phyloP scores from a whole-genome alignment of 2,797 vertebrate species.

The Gambusia yucatana region DNA sequence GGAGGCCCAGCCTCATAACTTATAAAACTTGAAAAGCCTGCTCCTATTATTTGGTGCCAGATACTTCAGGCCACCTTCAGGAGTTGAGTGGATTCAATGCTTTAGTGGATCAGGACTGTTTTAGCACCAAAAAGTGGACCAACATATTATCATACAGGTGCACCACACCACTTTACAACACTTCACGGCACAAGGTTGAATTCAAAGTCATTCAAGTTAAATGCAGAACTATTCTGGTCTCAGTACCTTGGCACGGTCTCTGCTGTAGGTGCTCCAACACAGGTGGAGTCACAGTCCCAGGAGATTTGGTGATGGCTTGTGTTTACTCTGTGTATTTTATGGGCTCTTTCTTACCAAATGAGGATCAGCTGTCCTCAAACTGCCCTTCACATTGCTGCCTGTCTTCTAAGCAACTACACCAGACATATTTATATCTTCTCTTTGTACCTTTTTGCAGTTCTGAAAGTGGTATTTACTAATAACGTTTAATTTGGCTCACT shows the following conservation, averaged over 20 bases:
- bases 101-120: background rate
- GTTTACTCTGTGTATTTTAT: slow-evolving; percentile 75
- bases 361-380: slow-evolving; percentile 69
- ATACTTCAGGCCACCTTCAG: background rate
- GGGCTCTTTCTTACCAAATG: slow-evolving; percentile 57
- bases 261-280: slow-evolving; percentile 54
- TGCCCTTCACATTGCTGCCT: slow-evolving; percentile 71
- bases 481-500: background rate
- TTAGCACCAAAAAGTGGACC: background rate
- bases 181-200: slow-evolving; percentile 3
- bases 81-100: background rate
- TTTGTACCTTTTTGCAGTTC: background rate
- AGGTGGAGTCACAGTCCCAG: slow-evolving; percentile 56
- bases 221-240: slow-evolving; percentile 22
- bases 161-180: slow-evolving; percentile 12
- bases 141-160: background rate
- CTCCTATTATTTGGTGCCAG: background rate
- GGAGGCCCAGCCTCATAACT: background rate
- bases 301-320: slow-evolving; percentile 53
- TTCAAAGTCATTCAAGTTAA: slow-evolving; percentile 35
- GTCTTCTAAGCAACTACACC: slow-evolving; percentile 39
- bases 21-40: background rate
- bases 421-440: slow-evolving; percentile 17
- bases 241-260: slow-evolving; percentile 38
- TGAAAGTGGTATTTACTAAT: background rate